Evolutionary conservation across 1,140 invertebrate species (phyloP), one percentile per base, ranked within the genome.

Genomic region (Drosophila truncata): DNA sequence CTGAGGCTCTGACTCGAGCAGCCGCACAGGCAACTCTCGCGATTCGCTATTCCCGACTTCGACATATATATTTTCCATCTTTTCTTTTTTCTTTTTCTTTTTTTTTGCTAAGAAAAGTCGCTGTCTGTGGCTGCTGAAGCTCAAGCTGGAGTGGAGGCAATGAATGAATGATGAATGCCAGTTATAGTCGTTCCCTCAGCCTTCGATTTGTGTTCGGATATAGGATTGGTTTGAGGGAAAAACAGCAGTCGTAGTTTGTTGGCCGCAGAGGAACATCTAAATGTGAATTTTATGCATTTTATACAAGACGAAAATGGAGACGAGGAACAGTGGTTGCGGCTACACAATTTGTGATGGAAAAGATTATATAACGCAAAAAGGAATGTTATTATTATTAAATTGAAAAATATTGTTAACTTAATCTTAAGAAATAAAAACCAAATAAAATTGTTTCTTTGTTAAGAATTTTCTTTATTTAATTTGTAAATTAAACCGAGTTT

Each of bases 271-370:
- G 62, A 82, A 79, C 76, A 82, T 79, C 82, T 82, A 86, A 86
- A 86, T 86, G 78, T 86, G 82, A 86, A 86, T 86, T 86, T 86
- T 82, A 86, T 86, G 78, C 82, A 86, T 86, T 86, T 86, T 86
- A 82, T 79, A 86, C 74, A 86, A 85, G 82, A 85, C 67, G 82
- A 86, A 54, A 64, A 83, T 65, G 74, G 54, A 79, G 70, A 70
- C 65, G 29, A 27, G 47, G 20, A 27, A 85, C 78, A 82, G 82
- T 85, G 82, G 82, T 6, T 23, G 6, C 3, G 5, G 33, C 2
- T n/a, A 3, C 16, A 6, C 0, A 11, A 37, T 33, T 57, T 25
- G 3, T 2, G 4, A 37, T 2, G 7, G 0, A 13, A 8, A 25
- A 58, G 18, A 33, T 35, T 47, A 3, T 7, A 13, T 0, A 16